Percentiles rank a stretch among this genome's conserved stretches.
phyloP scores from a whole-genome alignment of 2,888 invertebrate species.

The Amiota communis region DNA sequence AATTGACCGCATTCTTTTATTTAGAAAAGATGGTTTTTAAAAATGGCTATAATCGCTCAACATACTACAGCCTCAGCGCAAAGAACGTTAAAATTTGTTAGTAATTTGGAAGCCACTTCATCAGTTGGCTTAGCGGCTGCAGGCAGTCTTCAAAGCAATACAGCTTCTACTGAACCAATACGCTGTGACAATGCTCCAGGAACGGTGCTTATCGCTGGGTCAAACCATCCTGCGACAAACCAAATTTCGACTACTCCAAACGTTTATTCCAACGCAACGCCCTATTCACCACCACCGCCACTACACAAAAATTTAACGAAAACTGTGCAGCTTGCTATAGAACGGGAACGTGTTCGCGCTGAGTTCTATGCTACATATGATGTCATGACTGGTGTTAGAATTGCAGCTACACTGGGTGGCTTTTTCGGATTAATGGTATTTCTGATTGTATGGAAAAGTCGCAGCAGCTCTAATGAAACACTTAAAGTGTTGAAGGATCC shows the following conservation, averaged over 20 bases:
- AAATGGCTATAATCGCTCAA: slow-evolving; percentile 74
- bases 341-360: slow-evolving; percentile 82
- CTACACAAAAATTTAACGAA: slow-evolving; percentile 62
- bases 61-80: slow-evolving; percentile 65
- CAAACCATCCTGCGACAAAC: slow-evolving; percentile 26
- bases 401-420: slow-evolving; percentile 92
- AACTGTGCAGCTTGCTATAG: slow-evolving; percentile 71
- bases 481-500: slow-evolving; percentile 84
- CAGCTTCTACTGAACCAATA: slow-evolving; percentile 40
- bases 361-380: slow-evolving; percentile 93
- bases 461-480: slow-evolving; percentile 83
- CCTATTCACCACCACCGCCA: slow-evolving; percentile 56
- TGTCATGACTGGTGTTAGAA: slow-evolving; percentile 93
- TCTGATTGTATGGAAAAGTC: slow-evolving; percentile 91
- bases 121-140: neutral
- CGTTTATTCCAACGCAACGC: slow-evolving; percentile 51
- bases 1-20: slow-evolving; percentile 6
- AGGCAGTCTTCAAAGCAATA: slow-evolving; percentile 29
- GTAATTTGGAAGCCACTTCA: slow-evolving; percentile 31
- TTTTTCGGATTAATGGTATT: slow-evolving; percentile 94
- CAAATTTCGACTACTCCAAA: slow-evolving; percentile 15
- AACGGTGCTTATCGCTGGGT: slow-evolving; percentile 48
- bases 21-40: slow-evolving; percentile 73
- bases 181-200: slow-evolving; percentile 42
- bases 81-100: slow-evolving; percentile 40